phyloP scores from a whole-genome alignment of 2,797 vertebrate species.

The Melanotaenia maccullochi region DNA sequence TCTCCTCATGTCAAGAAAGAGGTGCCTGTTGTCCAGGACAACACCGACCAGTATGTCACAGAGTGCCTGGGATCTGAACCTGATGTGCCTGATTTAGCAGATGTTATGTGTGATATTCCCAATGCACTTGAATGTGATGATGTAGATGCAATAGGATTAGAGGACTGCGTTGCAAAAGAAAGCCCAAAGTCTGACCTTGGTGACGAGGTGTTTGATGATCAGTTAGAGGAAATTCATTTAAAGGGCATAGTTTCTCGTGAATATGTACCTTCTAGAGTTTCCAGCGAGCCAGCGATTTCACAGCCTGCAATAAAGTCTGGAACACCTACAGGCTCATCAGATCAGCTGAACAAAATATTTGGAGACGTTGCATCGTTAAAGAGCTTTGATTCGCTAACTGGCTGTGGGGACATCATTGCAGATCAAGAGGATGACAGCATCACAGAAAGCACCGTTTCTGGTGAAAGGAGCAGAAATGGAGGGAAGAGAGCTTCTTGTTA shows the following conservation, averaged over 20 bases:
- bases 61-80: slow-evolving; percentile 77
- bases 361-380: slow-evolving; percentile 94
- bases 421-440: slow-evolving; percentile 95
- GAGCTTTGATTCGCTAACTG: slow-evolving; percentile 97
- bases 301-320: slow-evolving; percentile 64
- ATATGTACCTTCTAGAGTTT: slow-evolving; percentile 31
- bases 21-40: slow-evolving; percentile 71
- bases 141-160: slow-evolving; percentile 43
- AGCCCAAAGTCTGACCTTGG: slow-evolving; percentile 51
- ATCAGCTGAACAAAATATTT: slow-evolving; percentile 87
- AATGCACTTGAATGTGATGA: slow-evolving; percentile 69
- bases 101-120: slow-evolving; percentile 54
- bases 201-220: slow-evolving; percentile 45
- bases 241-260: slow-evolving; percentile 32
- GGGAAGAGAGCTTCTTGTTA: slow-evolving; percentile 92
- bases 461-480: slow-evolving; percentile 87
- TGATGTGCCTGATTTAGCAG: slow-evolving; percentile 78
- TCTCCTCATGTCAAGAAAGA: slow-evolving; percentile 61
- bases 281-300: slow-evolving; percentile 71
- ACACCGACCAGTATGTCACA: slow-evolving; percentile 52
- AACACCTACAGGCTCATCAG: slow-evolving; percentile 77
- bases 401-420: slow-evolving; percentile 96
- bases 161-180: slow-evolving; percentile 51
- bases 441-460: slow-evolving; percentile 88
- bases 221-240: slow-evolving; percentile 44